Percentiles rank a stretch among this genome's conserved stretches.
Evolutionary conservation across 2,113 vertebrate genomes (phyloP).

Genomic region (Nycticorax nycticorax): DNA sequence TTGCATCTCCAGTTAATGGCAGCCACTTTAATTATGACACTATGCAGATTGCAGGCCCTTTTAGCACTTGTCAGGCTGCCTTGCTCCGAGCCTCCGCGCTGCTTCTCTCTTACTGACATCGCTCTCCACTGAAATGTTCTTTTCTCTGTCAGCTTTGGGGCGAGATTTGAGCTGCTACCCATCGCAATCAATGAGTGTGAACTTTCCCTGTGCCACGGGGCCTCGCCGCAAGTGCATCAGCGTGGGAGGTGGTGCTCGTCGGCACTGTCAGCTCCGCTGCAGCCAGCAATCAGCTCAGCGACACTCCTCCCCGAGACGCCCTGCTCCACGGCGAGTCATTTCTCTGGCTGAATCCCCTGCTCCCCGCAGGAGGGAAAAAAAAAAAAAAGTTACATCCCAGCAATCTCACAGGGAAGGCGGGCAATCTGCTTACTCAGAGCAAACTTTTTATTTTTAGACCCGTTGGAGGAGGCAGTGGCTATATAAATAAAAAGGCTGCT

Average conservation of each 20-base stretch:
- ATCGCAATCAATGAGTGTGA: not conserved
- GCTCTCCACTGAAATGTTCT: not conserved
- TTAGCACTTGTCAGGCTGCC: slow-evolving; percentile 43
- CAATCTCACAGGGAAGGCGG: not conserved
- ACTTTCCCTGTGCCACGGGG: not conserved
- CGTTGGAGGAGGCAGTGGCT: not conserved
- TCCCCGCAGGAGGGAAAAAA: not conserved
- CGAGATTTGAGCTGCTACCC: not conserved
- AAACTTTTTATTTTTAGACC: slow-evolving; percentile 41
- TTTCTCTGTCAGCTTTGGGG: slow-evolving; percentile 32
- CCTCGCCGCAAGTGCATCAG: not conserved
- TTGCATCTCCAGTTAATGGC: not conserved
- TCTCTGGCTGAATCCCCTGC: not conserved
- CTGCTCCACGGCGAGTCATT: not conserved
- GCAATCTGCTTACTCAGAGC: slow-evolving; percentile 36
- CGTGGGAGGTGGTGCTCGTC: not conserved
- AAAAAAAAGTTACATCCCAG: not conserved
- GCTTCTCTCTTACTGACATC: not conserved
- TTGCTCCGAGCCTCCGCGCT: not conserved
- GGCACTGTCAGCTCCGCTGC: not conserved
- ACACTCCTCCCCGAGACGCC: not conserved
- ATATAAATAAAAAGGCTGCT: slow-evolving; percentile 20
- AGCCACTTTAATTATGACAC: slow-evolving; percentile 2
- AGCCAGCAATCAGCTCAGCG: not conserved
- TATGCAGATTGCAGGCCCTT: not conserved